Evolutionary conservation across 2,113 vertebrate genomes (phyloP).

Genomic region (Bubo bubo): DNA sequence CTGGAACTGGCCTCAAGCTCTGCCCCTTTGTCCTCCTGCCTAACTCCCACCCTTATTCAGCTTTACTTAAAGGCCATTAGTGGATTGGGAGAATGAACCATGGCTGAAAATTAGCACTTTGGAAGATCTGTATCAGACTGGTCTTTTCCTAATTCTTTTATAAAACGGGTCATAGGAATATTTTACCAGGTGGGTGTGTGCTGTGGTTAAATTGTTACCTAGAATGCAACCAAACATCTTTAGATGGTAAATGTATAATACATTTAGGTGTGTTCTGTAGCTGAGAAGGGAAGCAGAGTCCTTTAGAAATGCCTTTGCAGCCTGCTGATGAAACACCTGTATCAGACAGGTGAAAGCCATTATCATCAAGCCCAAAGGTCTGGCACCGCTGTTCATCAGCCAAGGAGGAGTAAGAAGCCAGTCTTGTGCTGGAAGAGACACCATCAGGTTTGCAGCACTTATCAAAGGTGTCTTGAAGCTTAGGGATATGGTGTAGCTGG

Average conservation of each 20-base stretch:
- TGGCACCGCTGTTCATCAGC: fast-evolving
- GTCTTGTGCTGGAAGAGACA: neutral
- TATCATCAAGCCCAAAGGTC: no score
- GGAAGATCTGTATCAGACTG: fast-evolving
- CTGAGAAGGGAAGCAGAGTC: neutral
- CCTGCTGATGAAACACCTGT: neutral
- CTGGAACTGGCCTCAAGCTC: neutral
- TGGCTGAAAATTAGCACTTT: neutral
- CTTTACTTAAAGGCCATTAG: fast-evolving
- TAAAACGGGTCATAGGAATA: fast-evolving
- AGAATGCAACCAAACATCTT: fast-evolving
- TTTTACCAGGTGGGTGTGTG: neutral
- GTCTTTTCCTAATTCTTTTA: neutral
- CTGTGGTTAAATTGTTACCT: no score
- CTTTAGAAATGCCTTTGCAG: neutral
- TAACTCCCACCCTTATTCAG: no score
- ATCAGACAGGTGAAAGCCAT: fast-evolving
- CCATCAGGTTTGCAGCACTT: fast-evolving
- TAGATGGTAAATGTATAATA: fast-evolving
- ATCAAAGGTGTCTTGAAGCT: neutral
- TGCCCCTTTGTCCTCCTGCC: neutral
- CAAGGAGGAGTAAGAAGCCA: fast-evolving
- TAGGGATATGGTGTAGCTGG: no score
- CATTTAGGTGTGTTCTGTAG: fast-evolving
- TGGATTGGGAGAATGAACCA: fast-evolving